phyloP scores from a whole-genome alignment of 1,140 invertebrate species.

The Neodiprion pinetum region DNA sequence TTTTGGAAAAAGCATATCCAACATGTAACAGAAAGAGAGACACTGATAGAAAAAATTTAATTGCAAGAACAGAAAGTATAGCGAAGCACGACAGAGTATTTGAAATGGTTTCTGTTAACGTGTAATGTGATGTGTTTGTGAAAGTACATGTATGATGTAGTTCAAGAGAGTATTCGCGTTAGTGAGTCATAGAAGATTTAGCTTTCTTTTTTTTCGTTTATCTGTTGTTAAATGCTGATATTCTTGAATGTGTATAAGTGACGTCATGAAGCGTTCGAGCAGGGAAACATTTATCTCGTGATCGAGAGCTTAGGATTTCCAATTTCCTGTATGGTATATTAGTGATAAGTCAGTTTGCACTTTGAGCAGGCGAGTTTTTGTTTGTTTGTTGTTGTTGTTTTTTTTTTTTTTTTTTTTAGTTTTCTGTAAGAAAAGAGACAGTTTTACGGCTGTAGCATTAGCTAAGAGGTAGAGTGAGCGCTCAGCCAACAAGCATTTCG shows the following conservation, averaged over 20 bases:
- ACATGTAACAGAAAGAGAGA: neutral
- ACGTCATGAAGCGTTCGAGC: neutral
- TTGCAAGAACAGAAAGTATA: neutral
- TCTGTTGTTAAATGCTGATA: neutral
- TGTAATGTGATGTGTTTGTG: neutral
- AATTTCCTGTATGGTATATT: neutral
- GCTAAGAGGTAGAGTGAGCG: neutral
- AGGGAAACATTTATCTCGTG: neutral
- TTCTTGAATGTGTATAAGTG: neutral
- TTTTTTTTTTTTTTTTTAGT: neutral
- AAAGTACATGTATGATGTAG: neutral
- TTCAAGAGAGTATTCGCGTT: neutral
- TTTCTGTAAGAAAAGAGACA: neutral
- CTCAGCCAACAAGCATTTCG: neutral
- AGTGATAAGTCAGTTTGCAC: neutral
- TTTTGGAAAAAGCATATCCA: neutral
- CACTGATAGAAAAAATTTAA: neutral
- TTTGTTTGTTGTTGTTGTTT: no score
- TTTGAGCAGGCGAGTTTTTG: neutral
- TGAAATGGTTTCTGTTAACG: neutral
- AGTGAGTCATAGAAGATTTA: neutral
- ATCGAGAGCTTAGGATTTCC: neutral
- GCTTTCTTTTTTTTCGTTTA: neutral
- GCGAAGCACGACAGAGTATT: neutral
- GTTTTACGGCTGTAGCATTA: neutral